These are phyloP conservation scores for Meloidogyne exigua DNA, from an alignment of 1,140 invertebrate genomes.

Conservation along the genomic window DNA sequence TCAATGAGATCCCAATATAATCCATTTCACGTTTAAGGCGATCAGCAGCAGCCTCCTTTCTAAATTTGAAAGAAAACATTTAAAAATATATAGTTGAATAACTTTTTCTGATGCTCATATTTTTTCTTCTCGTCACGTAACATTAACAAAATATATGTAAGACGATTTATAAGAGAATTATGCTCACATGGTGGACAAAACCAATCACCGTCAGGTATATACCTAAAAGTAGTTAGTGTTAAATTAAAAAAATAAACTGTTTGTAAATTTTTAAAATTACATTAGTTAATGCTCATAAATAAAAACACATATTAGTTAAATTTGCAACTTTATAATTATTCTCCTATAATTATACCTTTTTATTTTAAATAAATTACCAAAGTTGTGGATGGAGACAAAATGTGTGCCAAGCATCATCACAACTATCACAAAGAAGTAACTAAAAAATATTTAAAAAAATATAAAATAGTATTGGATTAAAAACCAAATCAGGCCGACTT, in stretches of 20 bases:
- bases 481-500: slow-evolving; percentile 51
- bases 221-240: slow-evolving; percentile 9
- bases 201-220: slow-evolving; percentile 65
- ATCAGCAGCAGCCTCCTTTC: slow-evolving; percentile 53
- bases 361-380: slow-evolving; percentile 15
- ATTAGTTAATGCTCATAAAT: too few species aligned
- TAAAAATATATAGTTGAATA: neutral
- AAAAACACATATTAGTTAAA: too few species aligned
- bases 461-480: neutral
- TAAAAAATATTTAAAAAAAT: slow-evolving; percentile 66
- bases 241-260: too few species aligned
- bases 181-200: slow-evolving; percentile 66
- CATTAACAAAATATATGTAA: slow-evolving; percentile 24
- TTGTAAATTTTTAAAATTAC: too few species aligned
- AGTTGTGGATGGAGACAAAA: slow-evolving; percentile 54
- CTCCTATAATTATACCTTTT: neutral
- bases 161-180: slow-evolving; percentile 36
- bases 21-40: slow-evolving; percentile 57
- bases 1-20: slow-evolving; percentile 55
- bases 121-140: slow-evolving; percentile 36
- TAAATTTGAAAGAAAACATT: slow-evolving; percentile 6
- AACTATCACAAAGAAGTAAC: slow-evolving; percentile 79
- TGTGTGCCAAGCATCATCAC: slow-evolving; percentile 62
- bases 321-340: too few species aligned
- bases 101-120: slow-evolving; percentile 46